These are phyloP conservation scores for Lepas anatifera DNA, from an alignment of 2,888 invertebrate species.

Conservation along the genomic window DNA sequence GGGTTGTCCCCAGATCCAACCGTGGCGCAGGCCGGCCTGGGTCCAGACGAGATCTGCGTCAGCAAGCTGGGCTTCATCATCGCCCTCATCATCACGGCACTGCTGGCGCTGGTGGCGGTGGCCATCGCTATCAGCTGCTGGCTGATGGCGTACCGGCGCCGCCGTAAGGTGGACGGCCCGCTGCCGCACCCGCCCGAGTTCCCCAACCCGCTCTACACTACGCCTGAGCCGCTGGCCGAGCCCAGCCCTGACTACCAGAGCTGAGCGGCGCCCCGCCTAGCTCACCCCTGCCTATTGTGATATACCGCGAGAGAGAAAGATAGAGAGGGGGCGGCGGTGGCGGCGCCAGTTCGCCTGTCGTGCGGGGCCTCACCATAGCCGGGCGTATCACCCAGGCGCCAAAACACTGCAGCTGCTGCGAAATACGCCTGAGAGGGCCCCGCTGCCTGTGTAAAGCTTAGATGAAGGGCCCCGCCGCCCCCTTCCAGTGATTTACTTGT, in stretches of 20 bases:
- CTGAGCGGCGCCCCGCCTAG: too few relatives aligned
- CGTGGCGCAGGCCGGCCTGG: slow-evolving; percentile 16
- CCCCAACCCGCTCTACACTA: slow-evolving; percentile 83
- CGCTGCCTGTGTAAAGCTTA: too few relatives aligned
- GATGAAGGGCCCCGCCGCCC: too few relatives aligned
- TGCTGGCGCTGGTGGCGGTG: slow-evolving; percentile 81
- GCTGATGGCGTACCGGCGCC: slow-evolving; percentile 83
- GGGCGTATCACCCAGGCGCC: neutral
- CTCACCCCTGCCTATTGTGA: too few relatives aligned
- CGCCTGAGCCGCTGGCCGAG: slow-evolving; percentile 64
- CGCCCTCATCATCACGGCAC: slow-evolving; percentile 78
- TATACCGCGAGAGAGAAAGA: too few relatives aligned
- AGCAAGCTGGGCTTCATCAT: slow-evolving; percentile 87
- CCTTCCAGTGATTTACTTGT: neutral
- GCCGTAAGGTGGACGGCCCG: slow-evolving; percentile 75
- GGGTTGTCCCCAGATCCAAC: neutral
- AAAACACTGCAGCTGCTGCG: too few relatives aligned
- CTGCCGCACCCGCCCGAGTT: slow-evolving; percentile 90
- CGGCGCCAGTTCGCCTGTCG: neutral
- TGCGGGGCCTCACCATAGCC: neutral
- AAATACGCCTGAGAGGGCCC: too few relatives aligned
- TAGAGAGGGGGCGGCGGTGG: too few relatives aligned
- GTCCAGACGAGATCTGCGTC: slow-evolving; percentile 70
- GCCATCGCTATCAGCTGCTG: slow-evolving; percentile 91
- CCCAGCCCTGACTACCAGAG: slow-evolving; percentile 64